phyloP scores from a whole-genome alignment of 2,888 invertebrate species.

The Theodoxus fluviatilis region DNA sequence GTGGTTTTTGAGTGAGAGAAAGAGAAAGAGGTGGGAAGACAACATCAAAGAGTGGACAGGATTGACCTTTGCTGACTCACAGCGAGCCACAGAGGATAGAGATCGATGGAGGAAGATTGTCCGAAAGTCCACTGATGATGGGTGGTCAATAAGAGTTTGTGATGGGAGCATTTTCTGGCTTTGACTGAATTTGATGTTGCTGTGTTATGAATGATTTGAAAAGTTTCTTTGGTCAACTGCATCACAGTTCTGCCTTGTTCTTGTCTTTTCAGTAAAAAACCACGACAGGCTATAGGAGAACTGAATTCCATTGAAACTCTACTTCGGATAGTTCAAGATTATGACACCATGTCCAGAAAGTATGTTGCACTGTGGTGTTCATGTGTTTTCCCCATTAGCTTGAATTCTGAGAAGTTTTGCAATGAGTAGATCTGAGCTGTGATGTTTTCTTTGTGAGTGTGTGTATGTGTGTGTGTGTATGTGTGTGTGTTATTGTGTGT shows the following conservation, averaged over 20 bases:
- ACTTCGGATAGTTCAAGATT: conserved; percentile 61
- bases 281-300: conserved; percentile 55
- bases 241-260: background rate
- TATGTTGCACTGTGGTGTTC: conserved; percentile 38
- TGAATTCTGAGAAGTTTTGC: too few species aligned
- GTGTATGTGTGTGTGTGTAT: background rate
- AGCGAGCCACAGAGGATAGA: too few species aligned
- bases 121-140: too few species aligned
- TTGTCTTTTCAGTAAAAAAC: conserved; percentile 48
- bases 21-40: too few species aligned
- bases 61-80: too few species aligned
- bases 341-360: conserved; percentile 64
- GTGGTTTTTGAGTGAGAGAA: too few species aligned
- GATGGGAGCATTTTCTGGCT: too few species aligned
- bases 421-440: too few species aligned
- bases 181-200: too few species aligned
- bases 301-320: conserved; percentile 59
- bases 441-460: background rate
- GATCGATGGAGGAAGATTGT: too few species aligned
- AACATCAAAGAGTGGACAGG: too few species aligned
- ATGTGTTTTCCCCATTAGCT: background rate
- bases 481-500: background rate
- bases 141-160: too few species aligned
- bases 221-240: background rate
- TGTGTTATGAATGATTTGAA: background rate